Evolutionary conservation across 2,113 vertebrate species (phyloP).

Genomic region (Podocnemis expansa): DNA sequence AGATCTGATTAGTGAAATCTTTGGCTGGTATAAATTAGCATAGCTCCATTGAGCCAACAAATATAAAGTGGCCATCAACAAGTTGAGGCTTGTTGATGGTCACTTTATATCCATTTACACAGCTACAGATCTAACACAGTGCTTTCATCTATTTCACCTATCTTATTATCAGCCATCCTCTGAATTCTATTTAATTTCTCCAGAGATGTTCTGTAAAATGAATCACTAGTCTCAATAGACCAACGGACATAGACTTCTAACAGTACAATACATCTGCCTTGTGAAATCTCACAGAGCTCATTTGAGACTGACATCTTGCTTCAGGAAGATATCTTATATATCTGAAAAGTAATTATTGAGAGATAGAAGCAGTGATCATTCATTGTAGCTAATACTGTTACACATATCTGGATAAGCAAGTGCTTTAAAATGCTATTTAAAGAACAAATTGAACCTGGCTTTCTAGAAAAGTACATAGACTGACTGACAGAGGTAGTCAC

Average conservation of each 20-base stretch:
- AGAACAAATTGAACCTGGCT: constrained; percentile 53
- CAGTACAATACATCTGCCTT: neutral
- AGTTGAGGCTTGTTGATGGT: neutral
- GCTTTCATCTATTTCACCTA: neutral
- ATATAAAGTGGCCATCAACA: too few species aligned
- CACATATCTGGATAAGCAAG: constrained; percentile 15
- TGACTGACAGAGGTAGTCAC: neutral
- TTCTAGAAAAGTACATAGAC: neutral
- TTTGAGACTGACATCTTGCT: constrained; percentile 18
- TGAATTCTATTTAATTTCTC: constrained; percentile 10
- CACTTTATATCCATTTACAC: neutral
- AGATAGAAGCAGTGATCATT: constrained; percentile 16
- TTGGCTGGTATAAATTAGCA: accelerated
- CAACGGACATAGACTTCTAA: neutral
- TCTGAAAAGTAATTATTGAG: constrained; percentile 43
- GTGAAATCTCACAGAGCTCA: constrained; percentile 17
- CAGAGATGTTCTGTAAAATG: neutral
- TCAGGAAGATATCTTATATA: neutral
- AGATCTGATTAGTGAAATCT: neutral
- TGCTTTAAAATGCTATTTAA: constrained; percentile 39
- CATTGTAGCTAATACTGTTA: constrained; percentile 28
- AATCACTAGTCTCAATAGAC: neutral
- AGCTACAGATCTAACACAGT: neutral
- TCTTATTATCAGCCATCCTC: neutral
- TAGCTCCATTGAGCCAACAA: neutral